Evolutionary conservation across 2,797 vertebrate genomes (phyloP).

Genomic region (Cygnus olor): DNA sequence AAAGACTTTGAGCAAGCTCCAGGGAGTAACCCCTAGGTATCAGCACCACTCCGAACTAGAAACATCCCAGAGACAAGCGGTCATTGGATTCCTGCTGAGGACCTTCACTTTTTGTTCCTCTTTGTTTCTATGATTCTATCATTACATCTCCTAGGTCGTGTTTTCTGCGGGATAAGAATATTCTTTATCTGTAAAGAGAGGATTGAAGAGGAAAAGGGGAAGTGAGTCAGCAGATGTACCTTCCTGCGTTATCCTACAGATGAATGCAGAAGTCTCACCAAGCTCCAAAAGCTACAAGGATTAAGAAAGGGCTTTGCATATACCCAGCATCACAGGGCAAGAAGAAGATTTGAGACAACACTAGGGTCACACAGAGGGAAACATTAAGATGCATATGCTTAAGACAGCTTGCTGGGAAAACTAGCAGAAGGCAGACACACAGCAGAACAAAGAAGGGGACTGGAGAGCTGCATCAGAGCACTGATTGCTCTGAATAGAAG

Average conservation of each 20-base stretch:
- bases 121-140: too few relatives aligned
- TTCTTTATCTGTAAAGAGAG: rapidly evolving
- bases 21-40: not conserved
- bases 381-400: not conserved
- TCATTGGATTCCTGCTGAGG: too few relatives aligned
- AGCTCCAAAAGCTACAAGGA: not conserved
- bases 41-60: rapidly evolving
- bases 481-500: rapidly evolving
- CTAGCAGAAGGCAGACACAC: not conserved
- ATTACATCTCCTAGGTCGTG: not conserved
- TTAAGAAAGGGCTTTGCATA: not conserved
- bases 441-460: not conserved
- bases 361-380: not conserved
- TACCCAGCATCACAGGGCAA: not conserved
- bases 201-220: not conserved
- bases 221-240: not conserved
- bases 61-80: not conserved
- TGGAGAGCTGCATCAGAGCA: not conserved
- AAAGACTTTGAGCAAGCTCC: not conserved
- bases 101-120: not conserved
- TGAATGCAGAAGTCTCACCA: not conserved
- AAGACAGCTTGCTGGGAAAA: not conserved
- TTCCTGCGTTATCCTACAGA: not conserved
- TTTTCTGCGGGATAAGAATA: not conserved
- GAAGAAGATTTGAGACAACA: not conserved